phyloP scores from a whole-genome alignment of 1,140 invertebrate species.

The Lepidotrigona ventralis region DNA sequence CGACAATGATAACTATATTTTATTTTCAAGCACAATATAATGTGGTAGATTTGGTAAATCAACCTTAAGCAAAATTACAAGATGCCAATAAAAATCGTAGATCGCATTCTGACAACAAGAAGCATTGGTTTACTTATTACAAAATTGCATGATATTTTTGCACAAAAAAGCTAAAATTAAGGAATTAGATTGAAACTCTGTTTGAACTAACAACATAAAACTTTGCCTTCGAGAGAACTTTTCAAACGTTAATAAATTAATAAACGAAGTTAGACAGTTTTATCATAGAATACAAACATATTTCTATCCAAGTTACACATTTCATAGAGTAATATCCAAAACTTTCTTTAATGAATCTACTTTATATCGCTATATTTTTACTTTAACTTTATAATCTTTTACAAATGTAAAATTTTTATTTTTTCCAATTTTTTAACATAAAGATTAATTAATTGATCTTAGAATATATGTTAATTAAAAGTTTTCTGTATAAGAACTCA shows the following conservation, averaged over 20 bases:
- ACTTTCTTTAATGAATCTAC: no score
- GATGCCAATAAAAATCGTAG: neutral
- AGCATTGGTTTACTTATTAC: neutral
- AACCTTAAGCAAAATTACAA: neutral
- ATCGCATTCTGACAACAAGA: neutral
- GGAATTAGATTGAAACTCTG: constrained; percentile 7
- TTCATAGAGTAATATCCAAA: no score
- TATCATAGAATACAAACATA: no score
- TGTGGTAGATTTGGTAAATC: neutral
- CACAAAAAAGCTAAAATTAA: neutral
- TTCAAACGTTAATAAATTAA: neutral
- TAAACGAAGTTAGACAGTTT: neutral
- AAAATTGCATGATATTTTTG: constrained; percentile 11
- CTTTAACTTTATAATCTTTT: no score
- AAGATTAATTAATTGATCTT: no score
- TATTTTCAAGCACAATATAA: neutral
- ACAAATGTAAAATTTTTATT: no score
- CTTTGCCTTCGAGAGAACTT: neutral
- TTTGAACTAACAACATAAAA: neutral
- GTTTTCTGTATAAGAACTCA: no score
- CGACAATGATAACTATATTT: neutral
- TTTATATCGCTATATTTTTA: no score
- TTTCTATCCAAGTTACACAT: neutral
- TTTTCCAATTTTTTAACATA: no score
- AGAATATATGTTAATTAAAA: no score